These are phyloP conservation scores for Azemiops feae DNA, from an alignment of 2,113 vertebrate species.

Conservation along the genomic window DNA sequence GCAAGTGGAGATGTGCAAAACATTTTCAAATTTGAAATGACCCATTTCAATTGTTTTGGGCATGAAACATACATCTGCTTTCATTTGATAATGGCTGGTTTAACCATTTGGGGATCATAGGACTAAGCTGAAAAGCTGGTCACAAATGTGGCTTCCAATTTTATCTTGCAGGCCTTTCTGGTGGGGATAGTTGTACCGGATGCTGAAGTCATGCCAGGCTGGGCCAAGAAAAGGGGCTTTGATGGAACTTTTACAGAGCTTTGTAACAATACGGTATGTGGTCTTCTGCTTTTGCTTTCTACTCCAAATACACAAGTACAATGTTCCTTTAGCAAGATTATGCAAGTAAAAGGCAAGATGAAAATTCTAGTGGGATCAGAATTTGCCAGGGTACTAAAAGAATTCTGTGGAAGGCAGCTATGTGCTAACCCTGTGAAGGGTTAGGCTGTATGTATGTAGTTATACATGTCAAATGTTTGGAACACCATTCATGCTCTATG, in stretches of 20 bases:
- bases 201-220: constrained; percentile 87
- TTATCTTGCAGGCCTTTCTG: constrained; percentile 82
- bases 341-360: neutral
- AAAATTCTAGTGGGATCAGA: neutral
- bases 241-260: constrained; percentile 82
- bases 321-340: neutral
- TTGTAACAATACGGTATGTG: constrained; percentile 83
- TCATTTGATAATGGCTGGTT: neutral
- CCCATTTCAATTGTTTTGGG: neutral
- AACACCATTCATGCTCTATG: neutral
- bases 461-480: neutral
- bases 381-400: neutral
- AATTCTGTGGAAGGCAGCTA: neutral
- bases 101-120: neutral
- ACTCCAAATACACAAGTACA: neutral
- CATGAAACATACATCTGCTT: neutral
- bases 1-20: neutral
- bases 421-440: no score
- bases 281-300: neutral
- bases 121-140: neutral
- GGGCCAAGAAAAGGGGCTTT: constrained; percentile 92
- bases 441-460: neutral
- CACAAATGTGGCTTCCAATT: neutral
- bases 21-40: neutral
- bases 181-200: constrained; percentile 95